A percentile compares a stretch with the other conserved stretches of the same genome.
These are phyloP conservation scores for Channa striata DNA, from an alignment of 2,797 vertebrate genomes.

Conservation along the genomic window DNA sequence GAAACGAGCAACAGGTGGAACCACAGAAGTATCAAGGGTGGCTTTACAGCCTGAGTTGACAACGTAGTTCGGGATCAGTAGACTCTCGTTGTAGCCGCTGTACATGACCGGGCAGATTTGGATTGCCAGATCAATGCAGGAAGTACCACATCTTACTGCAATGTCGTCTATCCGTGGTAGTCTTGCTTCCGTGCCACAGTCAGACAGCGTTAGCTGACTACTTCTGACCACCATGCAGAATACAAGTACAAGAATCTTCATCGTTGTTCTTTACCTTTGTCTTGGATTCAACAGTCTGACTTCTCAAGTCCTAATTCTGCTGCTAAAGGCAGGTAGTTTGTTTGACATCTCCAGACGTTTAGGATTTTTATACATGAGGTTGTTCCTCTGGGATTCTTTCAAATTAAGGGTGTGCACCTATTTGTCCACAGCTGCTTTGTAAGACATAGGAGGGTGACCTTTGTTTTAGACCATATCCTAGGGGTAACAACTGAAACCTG, in stretches of 20 bases:
- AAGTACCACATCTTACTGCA: slow-evolving; percentile 79
- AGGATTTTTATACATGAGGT: slow-evolving; percentile 77
- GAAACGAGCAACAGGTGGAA: slow-evolving; percentile 79
- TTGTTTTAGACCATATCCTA: slow-evolving; percentile 55
- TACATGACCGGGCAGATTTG: slow-evolving; percentile 80
- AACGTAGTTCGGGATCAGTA: slow-evolving; percentile 79
- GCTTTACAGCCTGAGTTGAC: slow-evolving; percentile 60
- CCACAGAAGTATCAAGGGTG: slow-evolving; percentile 66
- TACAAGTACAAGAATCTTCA: slow-evolving; percentile 71
- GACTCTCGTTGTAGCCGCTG: slow-evolving; percentile 84
- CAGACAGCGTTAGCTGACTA: slow-evolving; percentile 46
- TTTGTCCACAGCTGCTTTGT: slow-evolving; percentile 73
- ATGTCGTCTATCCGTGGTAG: slow-evolving; percentile 79
- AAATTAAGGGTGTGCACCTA: slow-evolving; percentile 78
- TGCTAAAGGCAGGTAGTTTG: slow-evolving; percentile 22
- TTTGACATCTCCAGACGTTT: slow-evolving; percentile 31
- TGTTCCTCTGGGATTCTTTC: slow-evolving; percentile 68
- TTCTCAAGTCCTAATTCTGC: slow-evolving; percentile 35
- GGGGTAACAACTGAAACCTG: slow-evolving; percentile 73
- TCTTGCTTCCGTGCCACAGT: slow-evolving; percentile 66
- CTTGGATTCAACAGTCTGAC: slow-evolving; percentile 12
- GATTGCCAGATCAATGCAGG: slow-evolving; percentile 75
- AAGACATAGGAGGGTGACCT: slow-evolving; percentile 39
- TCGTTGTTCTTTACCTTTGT: slow-evolving; percentile 59
- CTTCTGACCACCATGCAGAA: slow-evolving; percentile 64